phyloP scores from a whole-genome alignment of 2,797 vertebrate species.

The Sitta carolinensis region DNA sequence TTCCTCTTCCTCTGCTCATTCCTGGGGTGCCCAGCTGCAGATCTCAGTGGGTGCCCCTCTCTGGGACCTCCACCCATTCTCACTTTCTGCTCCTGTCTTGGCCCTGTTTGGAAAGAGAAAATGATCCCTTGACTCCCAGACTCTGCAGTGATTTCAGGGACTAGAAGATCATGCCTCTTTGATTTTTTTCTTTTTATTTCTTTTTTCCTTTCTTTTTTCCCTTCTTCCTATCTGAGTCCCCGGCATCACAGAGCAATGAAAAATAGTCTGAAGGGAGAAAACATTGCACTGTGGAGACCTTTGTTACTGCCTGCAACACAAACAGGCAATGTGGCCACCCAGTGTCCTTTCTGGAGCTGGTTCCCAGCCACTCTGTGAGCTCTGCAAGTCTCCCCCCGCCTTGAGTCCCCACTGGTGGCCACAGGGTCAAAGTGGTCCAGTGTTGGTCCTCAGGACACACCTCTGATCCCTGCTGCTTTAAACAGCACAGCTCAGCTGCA shows the following conservation, averaged over 20 bases:
- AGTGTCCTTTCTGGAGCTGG: neutral
- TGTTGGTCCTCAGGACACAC: accelerated
- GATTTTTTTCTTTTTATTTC: accelerated
- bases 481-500: neutral
- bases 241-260: neutral
- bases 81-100: neutral
- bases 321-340: neutral
- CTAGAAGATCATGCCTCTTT: neutral
- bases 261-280: neutral
- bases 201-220: neutral
- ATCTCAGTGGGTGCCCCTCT: neutral
- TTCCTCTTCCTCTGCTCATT: neutral
- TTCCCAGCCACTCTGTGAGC: neutral
- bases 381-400: neutral
- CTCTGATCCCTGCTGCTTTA: neutral
- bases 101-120: neutral
- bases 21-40: neutral
- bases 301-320: neutral
- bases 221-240: neutral
- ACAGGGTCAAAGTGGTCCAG: neutral
- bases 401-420: neutral
- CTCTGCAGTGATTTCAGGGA: neutral
- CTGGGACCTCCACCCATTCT: neutral
- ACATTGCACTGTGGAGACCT: neutral
- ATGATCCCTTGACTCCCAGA: neutral